phyloP scores from a whole-genome alignment of 2,888 invertebrate genomes.

The Heliconius cydno region DNA sequence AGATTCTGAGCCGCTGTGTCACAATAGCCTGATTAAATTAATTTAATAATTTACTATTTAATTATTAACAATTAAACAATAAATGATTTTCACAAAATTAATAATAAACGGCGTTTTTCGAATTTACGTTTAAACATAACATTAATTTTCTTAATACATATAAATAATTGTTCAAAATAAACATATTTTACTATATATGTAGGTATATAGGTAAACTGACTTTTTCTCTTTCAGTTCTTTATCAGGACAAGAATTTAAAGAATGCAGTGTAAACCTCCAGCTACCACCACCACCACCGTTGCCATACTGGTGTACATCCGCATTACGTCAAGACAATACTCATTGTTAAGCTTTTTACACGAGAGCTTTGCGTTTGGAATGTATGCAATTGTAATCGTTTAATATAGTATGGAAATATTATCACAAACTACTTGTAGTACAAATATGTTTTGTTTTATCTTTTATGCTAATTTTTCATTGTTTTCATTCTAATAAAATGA shows the following conservation, averaged over 20 bases:
- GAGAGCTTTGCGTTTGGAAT: conserved; percentile 45
- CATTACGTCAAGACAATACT: conserved; percentile 54
- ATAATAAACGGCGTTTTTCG: no score
- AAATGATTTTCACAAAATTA: no score
- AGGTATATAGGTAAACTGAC: not conserved
- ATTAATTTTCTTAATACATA: no score
- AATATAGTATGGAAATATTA: conserved; percentile 15
- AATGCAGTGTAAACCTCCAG: conserved; percentile 39
- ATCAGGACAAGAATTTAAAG: not conserved
- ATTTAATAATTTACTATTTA: no score
- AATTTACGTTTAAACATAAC: no score
- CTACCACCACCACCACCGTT: conserved; percentile 50
- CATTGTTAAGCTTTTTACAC: conserved; percentile 60
- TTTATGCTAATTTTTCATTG: not conserved
- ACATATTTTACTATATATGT: no score
- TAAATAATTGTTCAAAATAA: not conserved
- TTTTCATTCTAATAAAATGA: not conserved
- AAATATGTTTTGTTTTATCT: not conserved
- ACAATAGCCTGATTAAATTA: no score
- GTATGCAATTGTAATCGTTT: conserved; percentile 28
- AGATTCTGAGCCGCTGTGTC: no score
- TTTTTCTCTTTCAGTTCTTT: not conserved
- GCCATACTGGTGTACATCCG: conserved; percentile 27
- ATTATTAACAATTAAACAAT: no score
- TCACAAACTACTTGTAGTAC: not conserved